phyloP scores from a whole-genome alignment of 1,140 invertebrate genomes.

The Cherax quadricarinatus region DNA sequence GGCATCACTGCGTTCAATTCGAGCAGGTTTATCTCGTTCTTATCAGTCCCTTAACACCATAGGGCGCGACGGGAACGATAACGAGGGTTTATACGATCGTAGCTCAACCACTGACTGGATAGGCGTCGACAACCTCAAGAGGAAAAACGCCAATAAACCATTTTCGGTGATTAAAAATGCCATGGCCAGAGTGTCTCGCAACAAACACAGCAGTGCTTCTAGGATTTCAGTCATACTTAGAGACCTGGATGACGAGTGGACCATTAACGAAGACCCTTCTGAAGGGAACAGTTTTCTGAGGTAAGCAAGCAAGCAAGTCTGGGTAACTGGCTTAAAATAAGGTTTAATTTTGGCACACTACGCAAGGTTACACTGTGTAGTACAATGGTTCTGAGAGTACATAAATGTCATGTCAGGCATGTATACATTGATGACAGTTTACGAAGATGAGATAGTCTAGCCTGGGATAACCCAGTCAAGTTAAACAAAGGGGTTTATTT shows the following conservation, averaged over 20 bases:
- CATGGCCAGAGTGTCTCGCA: conserved; percentile 21
- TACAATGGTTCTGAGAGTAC: too few relatives aligned
- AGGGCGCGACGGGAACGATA: conserved; percentile 10
- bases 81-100: background rate
- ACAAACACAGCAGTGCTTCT: conserved; percentile 21
- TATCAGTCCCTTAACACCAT: conserved; percentile 52
- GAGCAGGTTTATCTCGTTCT: conserved; percentile 32
- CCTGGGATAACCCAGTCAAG: too few relatives aligned
- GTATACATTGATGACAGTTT: too few relatives aligned
- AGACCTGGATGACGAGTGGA: conserved; percentile 55
- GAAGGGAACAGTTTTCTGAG: conserved; percentile 22
- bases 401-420: too few relatives aligned
- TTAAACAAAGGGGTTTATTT: too few relatives aligned
- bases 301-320: conserved; percentile 33
- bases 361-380: too few relatives aligned
- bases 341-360: too few relatives aligned
- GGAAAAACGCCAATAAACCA: conserved; percentile 9
- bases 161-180: conserved; percentile 36
- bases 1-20: conserved; percentile 49
- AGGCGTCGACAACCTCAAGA: conserved; percentile 46
- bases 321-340: background rate
- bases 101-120: conserved; percentile 39
- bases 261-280: conserved; percentile 21
- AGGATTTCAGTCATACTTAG: conserved; percentile 40
- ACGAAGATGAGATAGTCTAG: too few relatives aligned